Evolutionary conservation across 2,113 vertebrate species (phyloP).

Genomic region (Petaurus breviceps): DNA sequence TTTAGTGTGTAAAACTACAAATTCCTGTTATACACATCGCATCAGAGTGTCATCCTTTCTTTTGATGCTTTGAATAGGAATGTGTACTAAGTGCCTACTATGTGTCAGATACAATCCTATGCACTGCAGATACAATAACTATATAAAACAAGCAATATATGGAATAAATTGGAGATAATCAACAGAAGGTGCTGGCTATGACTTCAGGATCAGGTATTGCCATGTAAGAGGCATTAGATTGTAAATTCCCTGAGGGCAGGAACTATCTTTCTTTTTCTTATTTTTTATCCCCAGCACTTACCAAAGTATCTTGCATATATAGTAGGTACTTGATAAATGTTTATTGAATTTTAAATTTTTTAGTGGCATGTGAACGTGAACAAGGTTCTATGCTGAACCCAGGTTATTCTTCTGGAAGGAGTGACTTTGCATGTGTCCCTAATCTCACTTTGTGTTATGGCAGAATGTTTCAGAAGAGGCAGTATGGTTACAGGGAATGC

Average conservation of each 20-base stretch:
- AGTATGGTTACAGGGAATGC: not conserved
- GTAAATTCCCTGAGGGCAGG: not conserved
- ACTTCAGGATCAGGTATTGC: not conserved
- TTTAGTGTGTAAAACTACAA: not conserved
- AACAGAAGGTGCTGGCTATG: not conserved
- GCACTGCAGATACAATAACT: not conserved
- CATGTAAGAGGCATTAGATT: not conserved
- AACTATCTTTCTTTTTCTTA: not conserved
- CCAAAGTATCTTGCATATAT: not conserved
- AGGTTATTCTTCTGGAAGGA: not conserved
- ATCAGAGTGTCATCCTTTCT: not conserved
- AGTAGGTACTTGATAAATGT: not conserved
- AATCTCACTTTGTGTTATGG: not conserved
- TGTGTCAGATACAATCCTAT: not conserved
- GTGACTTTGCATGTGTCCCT: not conserved
- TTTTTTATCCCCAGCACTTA: not conserved
- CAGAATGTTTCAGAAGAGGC: not conserved
- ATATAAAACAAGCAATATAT: not conserved
- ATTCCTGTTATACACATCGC: not conserved
- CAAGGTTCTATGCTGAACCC: not conserved
- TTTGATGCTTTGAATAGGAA: not conserved
- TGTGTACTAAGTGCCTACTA: not conserved
- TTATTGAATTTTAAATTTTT: not conserved
- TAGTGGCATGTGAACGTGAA: not conserved
- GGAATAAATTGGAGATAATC: not conserved